A percentile compares a stretch with the other conserved stretches of the same genome.
Evolutionary conservation across 1,140 invertebrate genomes (phyloP).

Genomic region (Radopholus similis): DNA sequence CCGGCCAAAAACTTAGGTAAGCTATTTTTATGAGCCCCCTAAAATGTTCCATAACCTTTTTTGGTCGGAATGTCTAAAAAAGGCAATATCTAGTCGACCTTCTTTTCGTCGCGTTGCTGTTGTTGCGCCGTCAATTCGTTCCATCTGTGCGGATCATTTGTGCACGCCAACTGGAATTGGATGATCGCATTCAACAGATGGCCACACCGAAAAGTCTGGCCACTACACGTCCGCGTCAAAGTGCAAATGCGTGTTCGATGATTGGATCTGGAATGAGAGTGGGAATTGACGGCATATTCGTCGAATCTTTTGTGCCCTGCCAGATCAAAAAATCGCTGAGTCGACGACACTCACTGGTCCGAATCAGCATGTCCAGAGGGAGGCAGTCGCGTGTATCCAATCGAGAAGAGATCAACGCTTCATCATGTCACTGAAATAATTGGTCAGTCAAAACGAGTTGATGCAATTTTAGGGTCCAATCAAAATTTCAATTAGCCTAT

Average conservation of each 20-base stretch:
- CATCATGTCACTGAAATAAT: slow-evolving; percentile 70
- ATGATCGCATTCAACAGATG: slow-evolving; percentile 48
- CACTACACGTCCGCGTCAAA: slow-evolving; percentile 44
- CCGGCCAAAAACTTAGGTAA: too few species aligned
- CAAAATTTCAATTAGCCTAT: too few species aligned
- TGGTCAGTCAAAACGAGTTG: too few species aligned
- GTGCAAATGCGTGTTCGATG: background rate
- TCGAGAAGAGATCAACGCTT: slow-evolving; percentile 74
- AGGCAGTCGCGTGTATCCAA: slow-evolving; percentile 74
- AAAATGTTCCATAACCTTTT: too few species aligned
- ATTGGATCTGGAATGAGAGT: background rate
- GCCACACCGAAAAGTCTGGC: slow-evolving; percentile 46
- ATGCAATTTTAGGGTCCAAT: too few species aligned
- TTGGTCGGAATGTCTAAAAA: too few species aligned
- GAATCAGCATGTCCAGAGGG: slow-evolving; percentile 80
- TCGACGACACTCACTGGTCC: slow-evolving; percentile 89
- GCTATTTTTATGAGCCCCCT: too few species aligned
- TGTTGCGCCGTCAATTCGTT: too few species aligned
- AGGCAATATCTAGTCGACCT: too few species aligned
- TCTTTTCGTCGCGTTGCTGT: too few species aligned
- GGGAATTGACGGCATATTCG: background rate
- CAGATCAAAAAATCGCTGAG: slow-evolving; percentile 93
- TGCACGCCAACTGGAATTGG: slow-evolving; percentile 39
- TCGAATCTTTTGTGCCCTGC: slow-evolving; percentile 79
- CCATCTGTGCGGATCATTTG: too few species aligned